Evolutionary conservation across 1,140 invertebrate genomes (phyloP).

Genomic region (Neuroterus valhalla): DNA sequence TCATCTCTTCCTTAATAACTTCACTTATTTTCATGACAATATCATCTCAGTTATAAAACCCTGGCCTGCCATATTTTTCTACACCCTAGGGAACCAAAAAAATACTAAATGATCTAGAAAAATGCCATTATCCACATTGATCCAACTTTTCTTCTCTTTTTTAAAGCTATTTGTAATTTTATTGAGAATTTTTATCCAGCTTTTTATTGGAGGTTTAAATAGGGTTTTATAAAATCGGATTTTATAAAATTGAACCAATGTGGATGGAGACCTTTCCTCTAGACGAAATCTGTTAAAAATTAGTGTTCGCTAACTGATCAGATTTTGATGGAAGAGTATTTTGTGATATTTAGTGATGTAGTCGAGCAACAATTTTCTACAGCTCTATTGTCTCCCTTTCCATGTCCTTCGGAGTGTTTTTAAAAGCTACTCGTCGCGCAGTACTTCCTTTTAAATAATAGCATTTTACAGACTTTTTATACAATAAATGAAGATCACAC

Average conservation of each 20-base stretch:
- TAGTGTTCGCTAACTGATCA: not conserved
- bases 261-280: not conserved
- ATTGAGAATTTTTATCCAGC: not conserved
- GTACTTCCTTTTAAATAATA: not conserved
- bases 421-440: not conserved
- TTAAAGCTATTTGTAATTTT: not conserved
- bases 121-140: not conserved
- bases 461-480: conserved; percentile 48
- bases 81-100: not conserved
- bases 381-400: not conserved
- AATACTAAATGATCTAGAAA: not conserved
- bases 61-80: not conserved
- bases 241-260: not conserved
- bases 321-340: not conserved
- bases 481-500: conserved; percentile 31
- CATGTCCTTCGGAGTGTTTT: not conserved
- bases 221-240: no score
- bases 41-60: not conserved
- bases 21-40: no score
- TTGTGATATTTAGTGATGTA: not conserved
- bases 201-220: no score
- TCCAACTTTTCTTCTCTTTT: not conserved
- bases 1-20: no score
- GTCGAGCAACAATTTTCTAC: not conserved
- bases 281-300: not conserved